Conservation (phyloP, 2,797 vertebrate genomes). For the Triplophysa yarkandensis region DNA sequence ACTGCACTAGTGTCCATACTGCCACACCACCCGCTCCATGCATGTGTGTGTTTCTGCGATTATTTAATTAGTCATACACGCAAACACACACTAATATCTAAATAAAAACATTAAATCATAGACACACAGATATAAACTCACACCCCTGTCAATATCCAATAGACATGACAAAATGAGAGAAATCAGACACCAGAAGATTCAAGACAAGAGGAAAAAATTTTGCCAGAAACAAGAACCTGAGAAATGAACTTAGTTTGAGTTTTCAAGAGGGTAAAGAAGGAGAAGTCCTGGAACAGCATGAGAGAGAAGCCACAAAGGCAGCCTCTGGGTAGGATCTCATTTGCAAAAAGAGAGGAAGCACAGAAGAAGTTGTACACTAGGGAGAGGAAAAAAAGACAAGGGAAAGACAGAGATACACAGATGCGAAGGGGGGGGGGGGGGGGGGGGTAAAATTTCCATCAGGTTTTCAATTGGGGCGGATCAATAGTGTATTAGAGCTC, state of each 20-base stretch:
- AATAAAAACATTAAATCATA: constrained; percentile 60
- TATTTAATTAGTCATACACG: constrained; percentile 60
- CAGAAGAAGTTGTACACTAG: constrained; percentile 52
- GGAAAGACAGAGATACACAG: constrained; percentile 58
- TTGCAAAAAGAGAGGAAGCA: constrained; percentile 50
- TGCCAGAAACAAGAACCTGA: not conserved
- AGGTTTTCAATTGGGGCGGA: constrained; percentile 87
- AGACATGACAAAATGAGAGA: constrained; percentile 39
- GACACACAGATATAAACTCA: constrained; percentile 78
- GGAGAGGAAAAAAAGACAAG: constrained; percentile 54
- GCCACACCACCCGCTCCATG: constrained; percentile 61
- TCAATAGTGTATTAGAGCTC: constrained; percentile 89
- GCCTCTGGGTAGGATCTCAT: constrained; percentile 52
- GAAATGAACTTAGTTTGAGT: constrained; percentile 3
- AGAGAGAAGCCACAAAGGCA: constrained; percentile 49
- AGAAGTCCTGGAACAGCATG: constrained; percentile 43
- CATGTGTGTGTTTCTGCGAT: constrained; percentile 36
- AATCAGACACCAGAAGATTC: constrained; percentile 19
- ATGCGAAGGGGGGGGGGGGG: constrained; percentile 52
- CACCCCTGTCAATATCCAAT: constrained; percentile 16
- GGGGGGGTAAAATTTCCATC: constrained; percentile 84
- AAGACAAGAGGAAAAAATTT: constrained; percentile 14
- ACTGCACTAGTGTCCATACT: constrained; percentile 75
- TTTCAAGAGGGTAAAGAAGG: constrained; percentile 56
- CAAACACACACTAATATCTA: constrained; percentile 55